Evolutionary conservation across 2,797 vertebrate genomes (phyloP).

Genomic region (Muscicapa comitata): DNA sequence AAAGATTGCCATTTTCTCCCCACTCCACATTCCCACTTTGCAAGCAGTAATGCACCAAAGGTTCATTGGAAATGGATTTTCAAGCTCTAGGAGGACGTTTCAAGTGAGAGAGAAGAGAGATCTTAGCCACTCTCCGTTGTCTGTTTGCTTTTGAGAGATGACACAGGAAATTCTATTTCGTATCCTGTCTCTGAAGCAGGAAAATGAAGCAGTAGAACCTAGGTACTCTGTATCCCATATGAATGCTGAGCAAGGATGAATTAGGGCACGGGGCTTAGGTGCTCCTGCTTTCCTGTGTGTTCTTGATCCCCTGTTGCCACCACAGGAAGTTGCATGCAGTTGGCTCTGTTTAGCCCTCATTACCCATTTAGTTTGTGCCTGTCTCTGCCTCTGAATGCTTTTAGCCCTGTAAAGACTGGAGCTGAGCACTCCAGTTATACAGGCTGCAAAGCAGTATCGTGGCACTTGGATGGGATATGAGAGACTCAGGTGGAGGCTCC

Average conservation of each 20-base stretch:
- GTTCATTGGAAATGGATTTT: background rate
- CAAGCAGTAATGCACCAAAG: background rate
- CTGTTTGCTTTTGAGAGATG: background rate
- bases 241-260: background rate
- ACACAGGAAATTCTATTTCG: background rate
- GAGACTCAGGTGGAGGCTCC: background rate
- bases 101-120: background rate
- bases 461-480: fast-evolving
- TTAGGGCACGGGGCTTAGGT: background rate
- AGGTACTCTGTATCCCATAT: background rate
- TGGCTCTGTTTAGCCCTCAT: background rate
- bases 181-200: background rate
- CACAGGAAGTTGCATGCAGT: background rate
- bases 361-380: background rate
- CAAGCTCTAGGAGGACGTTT: background rate
- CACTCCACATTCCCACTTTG: background rate
- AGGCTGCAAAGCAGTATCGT: background rate
- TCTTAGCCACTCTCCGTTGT: background rate
- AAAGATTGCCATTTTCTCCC: background rate
- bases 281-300: background rate
- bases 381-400: background rate
- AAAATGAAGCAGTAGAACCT: background rate
- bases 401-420: background rate
- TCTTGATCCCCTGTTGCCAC: background rate
- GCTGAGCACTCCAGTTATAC: background rate